Conservation (phyloP, 2,888 invertebrate genomes). For the Xestia xanthographa region DNA sequence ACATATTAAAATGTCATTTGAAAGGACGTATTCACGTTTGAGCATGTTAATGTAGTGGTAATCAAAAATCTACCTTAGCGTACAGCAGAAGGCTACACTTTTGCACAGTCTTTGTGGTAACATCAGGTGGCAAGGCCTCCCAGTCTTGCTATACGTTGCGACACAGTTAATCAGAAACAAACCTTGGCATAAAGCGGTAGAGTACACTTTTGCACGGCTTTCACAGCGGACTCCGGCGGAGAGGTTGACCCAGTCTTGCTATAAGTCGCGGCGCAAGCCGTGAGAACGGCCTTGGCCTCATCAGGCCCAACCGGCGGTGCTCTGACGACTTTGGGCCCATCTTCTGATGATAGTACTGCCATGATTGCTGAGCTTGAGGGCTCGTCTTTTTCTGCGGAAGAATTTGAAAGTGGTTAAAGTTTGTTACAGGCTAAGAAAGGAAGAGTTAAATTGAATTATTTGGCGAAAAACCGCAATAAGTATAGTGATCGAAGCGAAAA, state of each 20-base stretch:
- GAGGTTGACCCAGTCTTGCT: conserved; percentile 89
- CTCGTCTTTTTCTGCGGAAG: conserved; percentile 82
- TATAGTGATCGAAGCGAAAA: neutral
- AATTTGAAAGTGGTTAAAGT: conserved; percentile 40
- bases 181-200: conserved; percentile 93
- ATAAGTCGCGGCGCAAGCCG: conserved; percentile 85
- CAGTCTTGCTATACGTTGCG: neutral
- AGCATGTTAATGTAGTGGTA: neutral
- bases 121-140: neutral
- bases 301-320: conserved; percentile 86
- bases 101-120: neutral
- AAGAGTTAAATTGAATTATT: neutral
- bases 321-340: conserved; percentile 84
- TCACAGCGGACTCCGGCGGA: conserved; percentile 91
- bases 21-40: neutral
- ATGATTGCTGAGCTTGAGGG: conserved; percentile 87
- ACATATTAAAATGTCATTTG: neutral
- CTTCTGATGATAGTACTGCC: conserved; percentile 88
- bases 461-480: no score
- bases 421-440: neutral
- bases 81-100: neutral
- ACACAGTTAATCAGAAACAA: conserved; percentile 31
- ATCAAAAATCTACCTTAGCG: neutral
- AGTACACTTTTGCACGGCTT: conserved; percentile 92
- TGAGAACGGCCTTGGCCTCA: conserved; percentile 84